Evolutionary conservation across 2,888 invertebrate genomes (phyloP).

Genomic region (Rugalucina vietnamica): DNA sequence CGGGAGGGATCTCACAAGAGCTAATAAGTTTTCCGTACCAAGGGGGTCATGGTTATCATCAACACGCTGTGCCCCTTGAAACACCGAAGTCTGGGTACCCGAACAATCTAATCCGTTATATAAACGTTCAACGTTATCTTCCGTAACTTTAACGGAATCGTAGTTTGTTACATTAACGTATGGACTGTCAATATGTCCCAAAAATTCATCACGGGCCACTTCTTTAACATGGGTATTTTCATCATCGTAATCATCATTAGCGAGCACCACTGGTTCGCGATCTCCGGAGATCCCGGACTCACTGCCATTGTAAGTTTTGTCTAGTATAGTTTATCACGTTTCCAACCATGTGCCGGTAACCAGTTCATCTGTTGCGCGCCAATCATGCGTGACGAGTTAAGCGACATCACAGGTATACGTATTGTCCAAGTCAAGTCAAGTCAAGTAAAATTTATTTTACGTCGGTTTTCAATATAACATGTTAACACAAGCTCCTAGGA

Average conservation of each 20-base stretch:
- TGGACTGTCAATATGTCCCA: not conserved
- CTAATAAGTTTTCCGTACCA: not conserved
- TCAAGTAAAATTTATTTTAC: too few species aligned
- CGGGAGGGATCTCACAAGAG: not conserved
- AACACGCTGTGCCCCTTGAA: not conserved
- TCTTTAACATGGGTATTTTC: not conserved
- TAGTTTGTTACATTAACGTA: not conserved
- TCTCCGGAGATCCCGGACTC: too few species aligned
- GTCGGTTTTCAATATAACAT: too few species aligned
- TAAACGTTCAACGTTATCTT: not conserved
- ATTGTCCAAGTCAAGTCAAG: too few species aligned
- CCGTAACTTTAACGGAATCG: not conserved
- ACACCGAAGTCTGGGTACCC: not conserved
- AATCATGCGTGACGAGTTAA: too few species aligned
- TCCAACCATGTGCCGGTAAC: too few species aligned
- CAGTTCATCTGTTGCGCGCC: too few species aligned
- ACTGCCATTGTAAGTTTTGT: too few species aligned
- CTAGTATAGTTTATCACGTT: too few species aligned
- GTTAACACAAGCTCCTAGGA: too few species aligned
- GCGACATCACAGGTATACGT: too few species aligned
- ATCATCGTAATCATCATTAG: not conserved
- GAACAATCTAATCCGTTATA: not conserved
- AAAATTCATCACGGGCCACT: not conserved
- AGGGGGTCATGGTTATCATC: not conserved
- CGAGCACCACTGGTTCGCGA: not conserved